Evolutionary conservation across 1,140 invertebrate genomes (phyloP).

Genomic region (Helicoverpa zea): DNA sequence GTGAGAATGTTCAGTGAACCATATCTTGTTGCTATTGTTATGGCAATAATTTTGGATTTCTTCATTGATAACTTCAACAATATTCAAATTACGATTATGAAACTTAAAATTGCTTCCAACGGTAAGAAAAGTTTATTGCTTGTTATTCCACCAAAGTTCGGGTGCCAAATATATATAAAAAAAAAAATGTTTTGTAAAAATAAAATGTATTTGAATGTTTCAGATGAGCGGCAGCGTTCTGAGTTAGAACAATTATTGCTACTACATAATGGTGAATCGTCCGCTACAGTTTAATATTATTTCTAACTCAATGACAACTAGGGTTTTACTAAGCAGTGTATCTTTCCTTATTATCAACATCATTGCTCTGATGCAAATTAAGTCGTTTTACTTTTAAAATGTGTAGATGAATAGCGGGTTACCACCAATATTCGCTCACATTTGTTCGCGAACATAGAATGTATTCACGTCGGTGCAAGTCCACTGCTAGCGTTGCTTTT

Average conservation of each 20-base stretch:
- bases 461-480: no score
- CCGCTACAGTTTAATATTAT: background rate
- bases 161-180: no score
- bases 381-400: background rate
- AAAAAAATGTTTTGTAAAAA: background rate
- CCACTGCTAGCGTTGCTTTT: no score
- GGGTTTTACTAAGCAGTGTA: background rate
- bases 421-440: no score
- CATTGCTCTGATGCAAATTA: background rate
- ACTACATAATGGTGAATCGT: background rate
- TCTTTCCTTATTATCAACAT: constrained; percentile 2
- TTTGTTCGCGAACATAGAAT: no score
- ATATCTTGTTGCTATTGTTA: no score
- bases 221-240: constrained; percentile 7
- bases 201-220: background rate
- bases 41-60: no score
- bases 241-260: background rate
- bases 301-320: background rate
- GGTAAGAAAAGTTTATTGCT: background rate
- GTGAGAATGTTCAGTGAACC: no score
- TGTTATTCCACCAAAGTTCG: background rate
- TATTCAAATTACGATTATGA: no score
- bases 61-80: no score
- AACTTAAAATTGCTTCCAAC: no score
- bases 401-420: no score